Conservation (phyloP, 1,140 invertebrate genomes). For the Ceratosolen solmsi region DNA sequence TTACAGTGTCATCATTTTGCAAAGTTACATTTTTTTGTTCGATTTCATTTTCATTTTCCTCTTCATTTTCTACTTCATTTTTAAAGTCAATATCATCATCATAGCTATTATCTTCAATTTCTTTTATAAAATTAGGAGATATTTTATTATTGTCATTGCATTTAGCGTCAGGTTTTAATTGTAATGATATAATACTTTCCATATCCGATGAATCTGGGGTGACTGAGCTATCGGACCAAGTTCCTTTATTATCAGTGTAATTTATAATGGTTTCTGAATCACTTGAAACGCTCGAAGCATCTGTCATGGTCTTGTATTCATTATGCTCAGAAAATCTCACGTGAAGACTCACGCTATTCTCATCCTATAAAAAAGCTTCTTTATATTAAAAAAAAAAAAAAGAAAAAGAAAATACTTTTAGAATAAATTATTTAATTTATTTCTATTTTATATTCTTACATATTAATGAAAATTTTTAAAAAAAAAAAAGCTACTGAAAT, state of each 20-base stretch:
- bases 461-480: background rate
- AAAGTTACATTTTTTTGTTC: conserved; percentile 44
- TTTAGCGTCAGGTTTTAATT: conserved; percentile 8
- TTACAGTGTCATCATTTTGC: conserved; percentile 1
- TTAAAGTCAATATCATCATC: conserved; percentile 52
- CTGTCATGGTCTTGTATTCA: conserved; percentile 69
- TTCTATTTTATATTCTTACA: background rate
- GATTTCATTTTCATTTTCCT: conserved; percentile 50
- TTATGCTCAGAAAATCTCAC: conserved; percentile 71
- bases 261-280: conserved; percentile 54
- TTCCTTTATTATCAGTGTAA: conserved; percentile 55
- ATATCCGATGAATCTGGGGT: conserved; percentile 61
- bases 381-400: conserved; percentile 14
- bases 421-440: background rate
- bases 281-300: conserved; percentile 62
- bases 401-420: background rate
- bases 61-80: conserved; percentile 54
- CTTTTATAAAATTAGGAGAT: background rate
- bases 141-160: background rate
- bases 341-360: conserved; percentile 61
- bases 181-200: conserved; percentile 51
- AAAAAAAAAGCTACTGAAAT: background rate
- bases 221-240: conserved; percentile 63
- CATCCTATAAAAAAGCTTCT: conserved; percentile 15
- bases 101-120: conserved; percentile 16